Evolutionary conservation across 1,140 invertebrate species (phyloP).

Genomic region (Heterodera schachtii): DNA sequence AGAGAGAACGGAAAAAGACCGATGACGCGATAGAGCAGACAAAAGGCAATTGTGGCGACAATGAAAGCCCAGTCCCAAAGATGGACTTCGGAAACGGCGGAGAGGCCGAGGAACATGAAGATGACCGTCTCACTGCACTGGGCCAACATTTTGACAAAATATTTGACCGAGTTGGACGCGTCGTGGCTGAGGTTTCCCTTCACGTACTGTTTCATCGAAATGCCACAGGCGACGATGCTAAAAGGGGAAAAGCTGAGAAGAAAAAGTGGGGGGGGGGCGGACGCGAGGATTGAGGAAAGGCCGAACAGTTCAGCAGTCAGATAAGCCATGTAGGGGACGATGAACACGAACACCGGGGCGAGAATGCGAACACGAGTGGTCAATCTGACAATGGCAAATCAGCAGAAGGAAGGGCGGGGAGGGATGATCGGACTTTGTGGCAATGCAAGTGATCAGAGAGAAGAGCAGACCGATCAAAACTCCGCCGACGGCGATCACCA

Average conservation of each 20-base stretch:
- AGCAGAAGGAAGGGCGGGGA: background rate
- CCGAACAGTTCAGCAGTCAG: conserved; percentile 52
- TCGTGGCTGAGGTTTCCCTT: conserved; percentile 95
- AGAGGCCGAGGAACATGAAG: conserved; percentile 96
- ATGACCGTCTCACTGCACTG: conserved; percentile 80
- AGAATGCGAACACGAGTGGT: conserved; percentile 32
- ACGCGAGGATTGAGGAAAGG: conserved; percentile 53
- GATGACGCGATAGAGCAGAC: conserved; percentile 86
- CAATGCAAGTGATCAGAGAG: conserved; percentile 84
- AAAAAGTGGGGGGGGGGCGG: conserved; percentile 11
- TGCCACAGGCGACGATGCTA: conserved; percentile 94
- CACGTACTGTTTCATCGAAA: conserved; percentile 98
- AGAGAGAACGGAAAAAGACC: conserved; percentile 16
- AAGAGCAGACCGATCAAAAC: conserved; percentile 90
- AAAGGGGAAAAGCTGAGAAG: conserved; percentile 5
- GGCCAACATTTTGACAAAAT: conserved; percentile 92
- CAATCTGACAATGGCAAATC: conserved; percentile 17
- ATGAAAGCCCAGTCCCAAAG: conserved; percentile 92
- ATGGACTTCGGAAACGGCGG: conserved; percentile 74
- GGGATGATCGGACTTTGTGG: conserved; percentile 49
- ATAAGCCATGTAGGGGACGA: conserved; percentile 49
- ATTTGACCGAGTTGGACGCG: conserved; percentile 95
- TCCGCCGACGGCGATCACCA: conserved; percentile 89
- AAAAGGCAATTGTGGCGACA: conserved; percentile 87
- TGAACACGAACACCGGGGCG: conserved; percentile 43